Percentiles rank a stretch among this genome's conserved stretches.
phyloP scores from a whole-genome alignment of 2,113 vertebrate species.

The Eulemur rufifrons region DNA sequence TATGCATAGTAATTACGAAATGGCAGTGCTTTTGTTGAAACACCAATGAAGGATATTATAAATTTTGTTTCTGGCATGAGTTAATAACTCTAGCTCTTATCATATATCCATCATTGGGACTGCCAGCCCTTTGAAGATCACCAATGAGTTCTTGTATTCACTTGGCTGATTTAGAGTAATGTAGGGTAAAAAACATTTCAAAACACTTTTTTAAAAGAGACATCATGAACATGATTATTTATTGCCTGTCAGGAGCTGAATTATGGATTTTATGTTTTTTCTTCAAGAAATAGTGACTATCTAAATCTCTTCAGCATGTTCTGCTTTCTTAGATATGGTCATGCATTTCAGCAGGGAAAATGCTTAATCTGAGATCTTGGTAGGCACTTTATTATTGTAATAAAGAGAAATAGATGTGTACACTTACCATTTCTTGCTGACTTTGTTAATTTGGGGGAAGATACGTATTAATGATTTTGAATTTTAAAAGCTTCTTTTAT shows the following conservation, averaged over 20 bases:
- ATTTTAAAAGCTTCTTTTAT: constrained; percentile 17
- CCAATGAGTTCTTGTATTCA: background rate
- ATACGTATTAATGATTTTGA: background rate
- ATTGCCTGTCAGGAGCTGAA: background rate
- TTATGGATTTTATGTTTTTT: background rate
- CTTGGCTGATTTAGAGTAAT: background rate
- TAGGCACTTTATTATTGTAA: background rate
- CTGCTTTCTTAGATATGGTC: background rate
- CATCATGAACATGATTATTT: background rate
- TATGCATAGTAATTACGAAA: background rate
- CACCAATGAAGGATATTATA: background rate
- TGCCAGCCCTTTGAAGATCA: constrained; percentile 12
- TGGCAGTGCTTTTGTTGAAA: constrained; percentile 17
- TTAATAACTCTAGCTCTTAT: background rate
- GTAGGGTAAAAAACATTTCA: background rate
- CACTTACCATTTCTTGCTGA: background rate
- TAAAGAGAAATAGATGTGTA: background rate
- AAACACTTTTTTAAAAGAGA: background rate
- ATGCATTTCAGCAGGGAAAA: background rate
- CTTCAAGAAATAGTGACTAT: background rate
- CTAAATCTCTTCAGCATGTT: background rate
- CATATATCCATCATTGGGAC: background rate
- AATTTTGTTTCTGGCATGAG: background rate
- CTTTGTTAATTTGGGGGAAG: constrained; percentile 24
- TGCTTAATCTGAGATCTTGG: background rate